A percentile compares a stretch with the other conserved stretches of the same genome.
Conservation (phyloP, 2,888 invertebrate genomes). For the Rutpela maculata region DNA sequence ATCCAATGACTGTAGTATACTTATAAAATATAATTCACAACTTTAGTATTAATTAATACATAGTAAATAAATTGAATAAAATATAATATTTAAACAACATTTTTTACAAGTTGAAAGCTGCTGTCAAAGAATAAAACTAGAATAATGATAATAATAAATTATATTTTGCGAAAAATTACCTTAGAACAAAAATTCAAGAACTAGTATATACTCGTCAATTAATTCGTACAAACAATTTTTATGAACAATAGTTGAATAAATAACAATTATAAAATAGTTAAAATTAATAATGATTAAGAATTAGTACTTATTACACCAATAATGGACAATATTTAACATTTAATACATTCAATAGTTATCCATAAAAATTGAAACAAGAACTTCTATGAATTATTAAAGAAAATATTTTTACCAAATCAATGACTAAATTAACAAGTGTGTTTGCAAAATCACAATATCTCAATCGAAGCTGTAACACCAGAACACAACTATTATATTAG, state of each 20-base stretch:
- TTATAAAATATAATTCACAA: slow-evolving; percentile 59
- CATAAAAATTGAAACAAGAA: slow-evolving; percentile 44
- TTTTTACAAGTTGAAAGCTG: slow-evolving; percentile 52
- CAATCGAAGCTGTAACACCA: slow-evolving; percentile 51
- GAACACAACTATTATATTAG: slow-evolving; percentile 44
- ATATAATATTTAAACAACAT: slow-evolving; percentile 28
- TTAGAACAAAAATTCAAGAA: slow-evolving; percentile 54
- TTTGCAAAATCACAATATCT: slow-evolving; percentile 45
- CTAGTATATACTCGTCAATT: slow-evolving; percentile 63
- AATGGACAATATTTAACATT: slow-evolving; percentile 54
- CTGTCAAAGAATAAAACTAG: slow-evolving; percentile 53
- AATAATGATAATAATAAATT: slow-evolving; percentile 50
- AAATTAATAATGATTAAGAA: slow-evolving; percentile 46
- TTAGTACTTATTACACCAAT: slow-evolving; percentile 48
- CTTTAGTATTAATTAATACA: slow-evolving; percentile 49
- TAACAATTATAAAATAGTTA: slow-evolving; percentile 59
- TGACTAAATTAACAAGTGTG: slow-evolving; percentile 26
- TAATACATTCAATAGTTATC: slow-evolving; percentile 55
- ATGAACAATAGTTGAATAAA: slow-evolving; percentile 58
- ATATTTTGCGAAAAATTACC: slow-evolving; percentile 33
- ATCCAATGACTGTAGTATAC: slow-evolving; percentile 59
- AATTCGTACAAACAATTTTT: slow-evolving; percentile 55
- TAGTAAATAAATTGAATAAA: slow-evolving; percentile 38
- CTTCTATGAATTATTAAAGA: slow-evolving; percentile 12
- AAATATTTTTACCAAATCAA: slow-evolving; percentile 10